Percentiles rank a stretch among this genome's conserved stretches.
Evolutionary conservation across 2,113 vertebrate genomes (phyloP).

Genomic region (Trichechus manatus): DNA sequence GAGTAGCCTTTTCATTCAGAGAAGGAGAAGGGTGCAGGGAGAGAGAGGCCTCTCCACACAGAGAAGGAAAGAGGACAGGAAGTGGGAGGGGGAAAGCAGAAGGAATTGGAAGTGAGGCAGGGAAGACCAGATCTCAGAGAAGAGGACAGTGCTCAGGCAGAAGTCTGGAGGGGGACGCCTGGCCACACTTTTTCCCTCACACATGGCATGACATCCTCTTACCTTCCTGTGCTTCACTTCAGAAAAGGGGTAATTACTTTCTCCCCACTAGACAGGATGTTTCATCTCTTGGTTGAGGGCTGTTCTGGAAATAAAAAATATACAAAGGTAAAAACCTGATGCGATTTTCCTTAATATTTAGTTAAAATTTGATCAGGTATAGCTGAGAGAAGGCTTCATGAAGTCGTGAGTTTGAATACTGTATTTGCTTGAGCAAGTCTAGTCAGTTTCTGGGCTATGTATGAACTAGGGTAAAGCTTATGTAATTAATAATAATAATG

Average conservation of each 20-base stretch:
- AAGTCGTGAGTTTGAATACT: neutral
- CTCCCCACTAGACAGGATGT: too few relatives aligned
- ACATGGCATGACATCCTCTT: neutral
- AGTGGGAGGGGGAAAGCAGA: neutral
- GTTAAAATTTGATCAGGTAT: neutral
- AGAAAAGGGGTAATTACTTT: neutral
- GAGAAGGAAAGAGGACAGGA: constrained; percentile 68
- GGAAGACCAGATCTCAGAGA: neutral
- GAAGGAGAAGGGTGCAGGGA: constrained; percentile 70
- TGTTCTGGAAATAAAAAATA: neutral
- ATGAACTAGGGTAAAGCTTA: neutral
- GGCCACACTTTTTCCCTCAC: neutral
- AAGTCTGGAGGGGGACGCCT: neutral
- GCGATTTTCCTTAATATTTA: neutral
- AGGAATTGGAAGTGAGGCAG: neutral
- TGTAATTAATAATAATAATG: neutral
- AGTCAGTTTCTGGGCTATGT: neutral
- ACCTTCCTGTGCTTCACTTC: neutral
- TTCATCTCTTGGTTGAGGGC: neutral
- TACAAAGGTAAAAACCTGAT: neutral
- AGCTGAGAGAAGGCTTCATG: neutral
- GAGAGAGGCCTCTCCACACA: neutral
- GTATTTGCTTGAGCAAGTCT: neutral
- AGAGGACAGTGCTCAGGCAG: neutral
- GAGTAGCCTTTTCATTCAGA: constrained; percentile 89